Evolutionary conservation across 2,797 vertebrate genomes (phyloP).

Genomic region (Gambusia yucatana): DNA sequence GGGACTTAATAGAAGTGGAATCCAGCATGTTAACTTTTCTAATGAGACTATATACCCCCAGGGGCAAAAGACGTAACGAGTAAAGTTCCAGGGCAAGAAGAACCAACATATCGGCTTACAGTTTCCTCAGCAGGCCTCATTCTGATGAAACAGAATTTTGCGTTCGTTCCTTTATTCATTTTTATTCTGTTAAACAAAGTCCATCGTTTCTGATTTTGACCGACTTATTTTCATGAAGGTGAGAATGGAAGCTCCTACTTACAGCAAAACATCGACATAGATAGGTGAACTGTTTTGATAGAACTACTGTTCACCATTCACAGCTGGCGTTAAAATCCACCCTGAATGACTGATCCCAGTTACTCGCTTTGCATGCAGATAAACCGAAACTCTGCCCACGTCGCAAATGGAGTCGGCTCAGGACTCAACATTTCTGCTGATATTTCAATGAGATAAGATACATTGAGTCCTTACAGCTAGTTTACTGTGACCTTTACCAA

Average conservation of each 20-base stretch:
- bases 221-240: no score
- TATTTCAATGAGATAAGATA: not conserved
- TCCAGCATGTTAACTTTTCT: not conserved
- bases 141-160: no score
- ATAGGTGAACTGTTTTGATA: no score
- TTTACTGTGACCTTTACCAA: not conserved
- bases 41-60: not conserved
- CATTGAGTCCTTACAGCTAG: not conserved
- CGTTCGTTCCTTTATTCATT: no score
- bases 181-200: no score
- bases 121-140: no score
- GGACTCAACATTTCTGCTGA: not conserved
- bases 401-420: not conserved
- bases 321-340: not conserved
- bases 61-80: not conserved
- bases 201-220: no score
- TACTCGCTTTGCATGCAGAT: not conserved
- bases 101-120: no score
- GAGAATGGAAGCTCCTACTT: no score
- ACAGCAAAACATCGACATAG: no score
- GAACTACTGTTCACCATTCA: not conserved
- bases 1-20: not conserved
- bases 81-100: not conserved
- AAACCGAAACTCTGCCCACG: not conserved
- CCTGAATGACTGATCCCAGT: no score